Evolutionary conservation across 2,797 vertebrate genomes (phyloP).

Genomic region (Halcyon chelicuti): DNA sequence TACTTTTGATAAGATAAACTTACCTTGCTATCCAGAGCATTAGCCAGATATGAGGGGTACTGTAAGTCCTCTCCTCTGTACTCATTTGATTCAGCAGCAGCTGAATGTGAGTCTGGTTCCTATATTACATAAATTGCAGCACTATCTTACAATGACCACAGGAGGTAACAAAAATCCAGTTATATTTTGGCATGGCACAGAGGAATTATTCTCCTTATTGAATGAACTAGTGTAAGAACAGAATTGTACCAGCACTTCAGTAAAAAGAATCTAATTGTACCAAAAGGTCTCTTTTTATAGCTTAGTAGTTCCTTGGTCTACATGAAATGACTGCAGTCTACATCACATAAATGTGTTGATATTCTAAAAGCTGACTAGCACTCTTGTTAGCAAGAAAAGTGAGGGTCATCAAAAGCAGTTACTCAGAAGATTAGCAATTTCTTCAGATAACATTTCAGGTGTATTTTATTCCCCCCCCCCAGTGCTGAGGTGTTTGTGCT

Average conservation of each 20-base stretch:
- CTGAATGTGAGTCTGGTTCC: neutral
- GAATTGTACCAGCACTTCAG: neutral
- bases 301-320: neutral
- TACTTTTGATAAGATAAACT: neutral
- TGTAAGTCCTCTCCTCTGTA: neutral
- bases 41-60: neutral
- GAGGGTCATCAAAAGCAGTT: neutral
- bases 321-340: neutral
- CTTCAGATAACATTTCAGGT: neutral
- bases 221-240: neutral
- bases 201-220: neutral
- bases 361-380: neutral
- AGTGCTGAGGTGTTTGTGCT: neutral
- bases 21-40: neutral
- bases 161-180: neutral
- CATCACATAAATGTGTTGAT: neutral
- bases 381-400: neutral
- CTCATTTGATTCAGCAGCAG: neutral
- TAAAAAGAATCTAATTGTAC: neutral
- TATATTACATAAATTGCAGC: neutral
- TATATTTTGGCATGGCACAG: neutral
- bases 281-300: neutral
- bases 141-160: neutral
- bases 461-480: neutral
- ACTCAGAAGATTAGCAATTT: neutral